phyloP scores from a whole-genome alignment of 92 coral and sea anemone species.

The Palythoa heliodiscus region DNA sequence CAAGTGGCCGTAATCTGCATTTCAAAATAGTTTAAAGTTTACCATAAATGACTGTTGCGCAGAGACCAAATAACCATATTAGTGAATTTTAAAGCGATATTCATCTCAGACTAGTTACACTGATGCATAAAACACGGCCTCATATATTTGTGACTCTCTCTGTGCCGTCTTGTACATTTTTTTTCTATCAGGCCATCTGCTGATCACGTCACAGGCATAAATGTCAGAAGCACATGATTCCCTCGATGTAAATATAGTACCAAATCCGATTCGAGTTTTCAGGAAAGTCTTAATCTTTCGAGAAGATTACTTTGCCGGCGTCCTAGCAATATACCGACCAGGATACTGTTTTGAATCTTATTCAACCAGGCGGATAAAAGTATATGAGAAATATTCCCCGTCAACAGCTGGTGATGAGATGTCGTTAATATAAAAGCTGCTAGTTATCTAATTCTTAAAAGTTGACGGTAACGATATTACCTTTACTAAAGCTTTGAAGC shows the following conservation, averaged over 20 bases:
- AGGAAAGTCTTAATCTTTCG: not conserved
- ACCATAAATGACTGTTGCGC: not conserved
- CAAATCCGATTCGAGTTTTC: not conserved
- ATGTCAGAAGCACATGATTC: not conserved
- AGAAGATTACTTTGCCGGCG: not conserved
- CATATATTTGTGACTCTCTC: not conserved
- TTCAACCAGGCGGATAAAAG: not conserved
- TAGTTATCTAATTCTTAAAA: not conserved
- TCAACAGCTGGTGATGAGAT: not conserved
- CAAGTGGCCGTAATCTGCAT: not conserved
- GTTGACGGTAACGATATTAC: not conserved
- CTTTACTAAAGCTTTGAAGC: not conserved
- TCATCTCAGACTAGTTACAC: not conserved
- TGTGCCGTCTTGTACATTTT: not conserved
- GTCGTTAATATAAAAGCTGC: not conserved
- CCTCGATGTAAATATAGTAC: not conserved
- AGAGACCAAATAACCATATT: not conserved
- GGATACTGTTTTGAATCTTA: not conserved
- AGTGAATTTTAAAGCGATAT: not conserved
- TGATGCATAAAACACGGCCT: not conserved
- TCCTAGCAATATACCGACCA: not conserved
- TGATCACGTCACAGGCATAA: conserved; percentile 15
- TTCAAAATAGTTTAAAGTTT: not conserved
- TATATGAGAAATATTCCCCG: not conserved
- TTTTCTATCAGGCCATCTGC: conserved; percentile 5